These are phyloP conservation scores for Tupiocoris notatus DNA, from an alignment of 2,888 invertebrate genomes.

Conservation along the genomic window DNA sequence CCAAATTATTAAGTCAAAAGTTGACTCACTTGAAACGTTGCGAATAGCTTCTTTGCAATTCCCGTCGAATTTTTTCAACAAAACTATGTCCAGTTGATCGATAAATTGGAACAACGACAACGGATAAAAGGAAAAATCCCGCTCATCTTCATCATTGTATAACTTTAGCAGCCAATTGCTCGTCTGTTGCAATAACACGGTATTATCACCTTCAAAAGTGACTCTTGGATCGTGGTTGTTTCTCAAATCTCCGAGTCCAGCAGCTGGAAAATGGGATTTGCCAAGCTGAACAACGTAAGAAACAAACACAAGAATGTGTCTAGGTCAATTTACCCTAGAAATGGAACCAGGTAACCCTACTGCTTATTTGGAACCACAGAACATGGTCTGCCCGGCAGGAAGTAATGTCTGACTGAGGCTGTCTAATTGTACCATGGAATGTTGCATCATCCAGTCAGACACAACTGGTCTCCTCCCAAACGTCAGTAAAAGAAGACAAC, in stretches of 20 bases:
- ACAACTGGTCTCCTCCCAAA: no score
- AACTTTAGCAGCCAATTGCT: constrained; percentile 72
- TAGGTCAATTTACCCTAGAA: no score
- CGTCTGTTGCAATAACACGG: constrained; percentile 83
- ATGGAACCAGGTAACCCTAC: no score
- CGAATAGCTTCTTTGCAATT: constrained; percentile 17
- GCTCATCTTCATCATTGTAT: constrained; percentile 21
- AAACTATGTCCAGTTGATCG: constrained; percentile 1
- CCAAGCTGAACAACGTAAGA: no score
- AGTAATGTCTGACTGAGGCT: no score
- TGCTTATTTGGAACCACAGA: no score
- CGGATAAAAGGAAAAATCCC: constrained; percentile 40
- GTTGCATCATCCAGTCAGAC: no score
- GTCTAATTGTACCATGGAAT: no score
- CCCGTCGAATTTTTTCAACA: not conserved
- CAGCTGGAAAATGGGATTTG: constrained; percentile 35
- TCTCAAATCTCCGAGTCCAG: constrained; percentile 66
- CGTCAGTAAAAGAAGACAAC: no score
- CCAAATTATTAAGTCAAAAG: not conserved
- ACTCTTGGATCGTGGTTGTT: constrained; percentile 86
- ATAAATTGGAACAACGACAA: constrained; percentile 39
- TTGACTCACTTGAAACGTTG: constrained; percentile 43
- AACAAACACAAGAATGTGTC: no score
- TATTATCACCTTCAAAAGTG: constrained; percentile 93
- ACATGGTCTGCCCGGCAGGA: no score